Evolutionary conservation across 2,113 vertebrate genomes (phyloP).

Genomic region (Equus przewalskii): DNA sequence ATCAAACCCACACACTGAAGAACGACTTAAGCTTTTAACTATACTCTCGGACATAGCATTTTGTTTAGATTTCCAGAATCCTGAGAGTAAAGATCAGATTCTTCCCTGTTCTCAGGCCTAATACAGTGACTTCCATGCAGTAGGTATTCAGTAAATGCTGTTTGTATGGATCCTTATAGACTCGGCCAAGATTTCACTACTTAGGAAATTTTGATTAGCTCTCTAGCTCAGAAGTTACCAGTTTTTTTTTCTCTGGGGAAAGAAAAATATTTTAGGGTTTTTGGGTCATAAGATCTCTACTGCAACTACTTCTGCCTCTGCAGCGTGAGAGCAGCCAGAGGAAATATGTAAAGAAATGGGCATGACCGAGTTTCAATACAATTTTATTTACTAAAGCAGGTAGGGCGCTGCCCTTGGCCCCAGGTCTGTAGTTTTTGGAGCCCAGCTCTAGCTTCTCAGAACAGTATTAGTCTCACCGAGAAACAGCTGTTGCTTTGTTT

Average conservation of each 20-base stretch:
- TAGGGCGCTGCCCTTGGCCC: neutral
- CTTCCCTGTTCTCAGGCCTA: neutral
- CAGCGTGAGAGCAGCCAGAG: neutral
- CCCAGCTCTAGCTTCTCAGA: neutral
- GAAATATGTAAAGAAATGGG: slow-evolving; percentile 32
- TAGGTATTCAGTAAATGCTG: neutral
- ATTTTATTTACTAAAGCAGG: neutral
- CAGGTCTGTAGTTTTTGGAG: neutral
- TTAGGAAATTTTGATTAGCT: neutral
- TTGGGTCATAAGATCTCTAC: neutral
- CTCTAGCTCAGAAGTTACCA: neutral
- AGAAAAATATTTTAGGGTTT: slow-evolving; percentile 31
- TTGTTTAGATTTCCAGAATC: neutral
- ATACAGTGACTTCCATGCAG: neutral
- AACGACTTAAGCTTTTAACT: neutral
- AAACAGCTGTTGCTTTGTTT: neutral
- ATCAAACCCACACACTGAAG: neutral
- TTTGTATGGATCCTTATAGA: neutral
- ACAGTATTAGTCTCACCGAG: neutral
- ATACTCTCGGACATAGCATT: neutral
- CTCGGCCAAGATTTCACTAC: slow-evolving; percentile 2
- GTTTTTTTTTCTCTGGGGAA: neutral
- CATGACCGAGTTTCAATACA: neutral
- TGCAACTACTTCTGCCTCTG: neutral
- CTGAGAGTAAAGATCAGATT: neutral